These are phyloP conservation scores for Condylura cristata DNA, from an alignment of 2,113 vertebrate species.

Conservation along the genomic window DNA sequence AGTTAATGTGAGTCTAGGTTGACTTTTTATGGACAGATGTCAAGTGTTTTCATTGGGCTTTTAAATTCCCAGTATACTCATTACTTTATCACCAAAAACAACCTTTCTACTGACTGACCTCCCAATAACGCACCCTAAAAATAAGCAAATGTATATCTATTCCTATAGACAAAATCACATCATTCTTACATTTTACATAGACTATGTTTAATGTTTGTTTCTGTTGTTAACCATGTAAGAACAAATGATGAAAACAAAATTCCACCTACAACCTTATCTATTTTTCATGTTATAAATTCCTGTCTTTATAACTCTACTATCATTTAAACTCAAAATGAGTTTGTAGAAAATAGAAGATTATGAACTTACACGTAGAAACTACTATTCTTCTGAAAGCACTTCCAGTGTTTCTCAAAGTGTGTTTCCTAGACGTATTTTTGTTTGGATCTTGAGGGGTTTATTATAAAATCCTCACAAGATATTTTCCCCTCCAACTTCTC, in stretches of 20 bases:
- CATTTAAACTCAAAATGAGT: neutral
- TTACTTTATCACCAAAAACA: neutral
- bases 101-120: neutral
- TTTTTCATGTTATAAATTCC: neutral
- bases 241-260: neutral
- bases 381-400: neutral
- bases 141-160: neutral
- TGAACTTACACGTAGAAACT: neutral
- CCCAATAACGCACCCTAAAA: neutral
- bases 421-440: neutral
- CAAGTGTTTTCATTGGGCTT: neutral
- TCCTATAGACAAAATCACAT: neutral
- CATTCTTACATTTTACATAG: neutral
- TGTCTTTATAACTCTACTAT: neutral
- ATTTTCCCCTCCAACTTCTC: neutral
- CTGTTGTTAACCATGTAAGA: neutral
- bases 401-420: neutral
- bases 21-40: neutral
- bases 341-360: neutral
- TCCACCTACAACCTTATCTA: neutral
- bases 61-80: neutral
- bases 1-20: neutral
- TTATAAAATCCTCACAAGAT: neutral
- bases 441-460: neutral
- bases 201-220: neutral